A percentile compares a stretch with the other conserved stretches of the same genome.
These are phyloP conservation scores for Hoplostethus mediterraneus DNA, from an alignment of 2,797 vertebrate genomes.

Conservation along the genomic window DNA sequence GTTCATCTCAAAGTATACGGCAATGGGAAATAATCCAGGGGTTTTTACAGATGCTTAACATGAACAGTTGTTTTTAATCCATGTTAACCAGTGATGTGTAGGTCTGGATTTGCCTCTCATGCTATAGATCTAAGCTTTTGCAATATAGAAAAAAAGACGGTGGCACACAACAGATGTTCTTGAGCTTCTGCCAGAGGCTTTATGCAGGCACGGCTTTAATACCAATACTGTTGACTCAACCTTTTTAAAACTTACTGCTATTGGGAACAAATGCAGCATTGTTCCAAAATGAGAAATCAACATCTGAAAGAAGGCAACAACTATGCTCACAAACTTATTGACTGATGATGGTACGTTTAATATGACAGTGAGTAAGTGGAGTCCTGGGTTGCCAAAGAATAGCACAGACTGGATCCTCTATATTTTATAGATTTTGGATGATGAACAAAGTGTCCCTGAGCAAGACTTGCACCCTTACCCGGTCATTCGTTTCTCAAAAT, in stretches of 20 bases:
- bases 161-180: constrained; percentile 60
- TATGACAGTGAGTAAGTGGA: too few species aligned
- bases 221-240: background rate
- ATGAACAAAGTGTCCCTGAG: background rate
- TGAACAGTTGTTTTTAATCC: constrained; percentile 66
- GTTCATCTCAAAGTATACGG: constrained; percentile 40
- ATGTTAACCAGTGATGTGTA: constrained; percentile 35
- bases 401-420: too few species aligned
- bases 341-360: background rate
- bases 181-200: constrained; percentile 49
- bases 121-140: constrained; percentile 46
- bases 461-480: too few species aligned
- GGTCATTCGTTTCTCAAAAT: background rate
- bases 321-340: background rate
- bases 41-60: constrained; percentile 33
- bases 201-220: too few species aligned
- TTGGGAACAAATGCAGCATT: constrained; percentile 22
- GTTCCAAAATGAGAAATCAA: background rate
- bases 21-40: constrained; percentile 63
- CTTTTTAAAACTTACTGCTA: constrained; percentile 28
- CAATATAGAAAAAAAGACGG: constrained; percentile 47
- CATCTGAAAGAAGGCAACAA: background rate
- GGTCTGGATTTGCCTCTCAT: constrained; percentile 28
- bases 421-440: too few species aligned
- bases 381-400: too few species aligned